A percentile compares a stretch with the other conserved stretches of the same genome.
phyloP scores from a whole-genome alignment of 2,797 vertebrate species.

The Etheostoma nigrum region DNA sequence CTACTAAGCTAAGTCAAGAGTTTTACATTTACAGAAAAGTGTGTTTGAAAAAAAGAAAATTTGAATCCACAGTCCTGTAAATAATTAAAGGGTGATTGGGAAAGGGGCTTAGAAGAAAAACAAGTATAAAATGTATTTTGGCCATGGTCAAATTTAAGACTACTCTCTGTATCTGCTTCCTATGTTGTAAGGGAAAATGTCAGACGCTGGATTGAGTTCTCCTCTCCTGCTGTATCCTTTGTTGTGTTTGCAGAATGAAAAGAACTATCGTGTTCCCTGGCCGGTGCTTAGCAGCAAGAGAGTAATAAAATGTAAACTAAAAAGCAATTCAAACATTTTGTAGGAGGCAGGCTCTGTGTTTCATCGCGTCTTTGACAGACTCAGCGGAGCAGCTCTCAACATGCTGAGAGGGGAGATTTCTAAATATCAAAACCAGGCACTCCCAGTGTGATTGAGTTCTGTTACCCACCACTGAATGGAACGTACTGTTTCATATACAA shows the following conservation, averaged over 20 bases:
- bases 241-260: conserved; percentile 59
- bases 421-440: conserved; percentile 26
- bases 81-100: background rate
- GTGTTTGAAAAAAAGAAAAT: background rate
- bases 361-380: conserved; percentile 47
- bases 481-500: conserved; percentile 3
- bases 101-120: conserved; percentile 28
- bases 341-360: conserved; percentile 48
- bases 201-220: conserved; percentile 50
- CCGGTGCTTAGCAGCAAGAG: conserved; percentile 41
- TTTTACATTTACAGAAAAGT: conserved; percentile 8
- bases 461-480: conserved; percentile 5
- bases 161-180: conserved; percentile 47
- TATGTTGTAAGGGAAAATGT: conserved; percentile 28
- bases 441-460: background rate
- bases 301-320: conserved; percentile 60
- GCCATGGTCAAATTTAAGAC: conserved; percentile 28
- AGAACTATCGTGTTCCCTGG: conserved; percentile 50
- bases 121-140: conserved; percentile 8
- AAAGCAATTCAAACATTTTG: conserved; percentile 62
- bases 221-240: conserved; percentile 53
- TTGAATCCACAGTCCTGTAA: background rate
- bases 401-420: conserved; percentile 43
- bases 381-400: conserved; percentile 47
- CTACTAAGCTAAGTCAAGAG: background rate